Evolutionary conservation across 2,797 vertebrate genomes (phyloP), one percentile per base, ranked within the genome.

Genomic region (Spinus pinus): DNA sequence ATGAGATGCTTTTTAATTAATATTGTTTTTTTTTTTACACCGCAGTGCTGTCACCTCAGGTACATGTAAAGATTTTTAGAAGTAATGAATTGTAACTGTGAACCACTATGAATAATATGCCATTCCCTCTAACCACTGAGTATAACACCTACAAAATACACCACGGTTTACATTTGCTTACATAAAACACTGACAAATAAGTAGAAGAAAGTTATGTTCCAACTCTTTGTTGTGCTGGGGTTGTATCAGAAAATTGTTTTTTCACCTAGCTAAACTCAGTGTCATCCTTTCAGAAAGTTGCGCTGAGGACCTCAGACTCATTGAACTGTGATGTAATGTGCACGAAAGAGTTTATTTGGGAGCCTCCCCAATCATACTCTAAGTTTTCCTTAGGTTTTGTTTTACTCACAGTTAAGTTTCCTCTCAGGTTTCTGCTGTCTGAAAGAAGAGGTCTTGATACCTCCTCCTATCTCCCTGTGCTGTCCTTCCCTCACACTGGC

Each of bases 121-220:
- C 2, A 2, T 5, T 5, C 7, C 3, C 4, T 10, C 4, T 24
- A 33, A 16, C 17, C n/a, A 17, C 11, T 31, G n/a, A 20, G 14
- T 71, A 2, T 37, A 49, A 69, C 28, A 56, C 15, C 57, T 73
- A 57, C 47, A 70, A 73, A 58, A 19, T 27, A 33, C 35, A 81
- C 18, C 31, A 8, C 69, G 12, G 13, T 50, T 77, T 77, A 46
- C 39, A 41, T 66, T 53, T 73, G 18, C 30, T 71, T 57, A 12
- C 33, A 14, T 37, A 44, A 64, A 81, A 27, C 37, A 37, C 12
- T 37, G 19, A 33, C 16, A 57, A 66, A 58, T 80, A 44, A 71
- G 9, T 51, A 78, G 19, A 86, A 86, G 8, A 81, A 82, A 61
- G 24, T 53, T 69, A 14, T 25, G 15, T n/a, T 89, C 66, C 25